Base-by-base conservation (phyloP, 2,797 vertebrate species). In the Gallinago solitaria region DNA sequence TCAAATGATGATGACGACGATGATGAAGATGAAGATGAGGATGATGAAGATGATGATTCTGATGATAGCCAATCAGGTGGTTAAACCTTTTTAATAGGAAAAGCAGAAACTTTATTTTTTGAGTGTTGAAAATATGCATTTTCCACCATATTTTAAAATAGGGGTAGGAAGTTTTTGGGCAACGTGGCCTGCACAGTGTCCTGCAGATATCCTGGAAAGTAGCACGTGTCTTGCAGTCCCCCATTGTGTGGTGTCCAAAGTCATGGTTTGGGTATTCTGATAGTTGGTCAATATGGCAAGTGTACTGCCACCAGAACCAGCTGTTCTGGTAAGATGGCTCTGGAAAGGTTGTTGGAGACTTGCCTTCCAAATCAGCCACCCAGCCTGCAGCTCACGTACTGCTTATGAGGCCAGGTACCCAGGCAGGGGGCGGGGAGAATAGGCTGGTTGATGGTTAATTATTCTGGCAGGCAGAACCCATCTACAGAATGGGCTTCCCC, bases 61-160 rank as follows among this genome's bases (percentile, higher is more conserved):
- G 98, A 98, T 95, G 99, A 99, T 96, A 99, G 99, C 96, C 98
- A 99, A 95, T 99, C 99, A 98, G 99, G 99, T 99, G 98, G 96
- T 98, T 97, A 88, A 69, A 97, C 83, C 95, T 97, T 95, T 96
- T 90, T 92, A 89, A 93, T 96, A 89, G 84, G 76, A 94, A 93
- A 97, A 93, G 53, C 95, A 93, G 83, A 82, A 97, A 81, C 11
- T 53, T 84, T 68, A n/a, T 87, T 30, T 93, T 87, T 56, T 61
- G 8, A 83, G 4, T 89, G 16, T 93, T 95, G 35, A 79, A 90
- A 78, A 48, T 76, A 33, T 90, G 37, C 17, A 39, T 96, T 95
- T 95, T 21, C 54, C 76, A 84, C 50, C 32, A 2, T 74, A 37
- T 76, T 87, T 92, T 92, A 61, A 65, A 81, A 71, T 3, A n/a